phyloP scores from a whole-genome alignment of 2,113 vertebrate genomes.

The Tringa solitaria region DNA sequence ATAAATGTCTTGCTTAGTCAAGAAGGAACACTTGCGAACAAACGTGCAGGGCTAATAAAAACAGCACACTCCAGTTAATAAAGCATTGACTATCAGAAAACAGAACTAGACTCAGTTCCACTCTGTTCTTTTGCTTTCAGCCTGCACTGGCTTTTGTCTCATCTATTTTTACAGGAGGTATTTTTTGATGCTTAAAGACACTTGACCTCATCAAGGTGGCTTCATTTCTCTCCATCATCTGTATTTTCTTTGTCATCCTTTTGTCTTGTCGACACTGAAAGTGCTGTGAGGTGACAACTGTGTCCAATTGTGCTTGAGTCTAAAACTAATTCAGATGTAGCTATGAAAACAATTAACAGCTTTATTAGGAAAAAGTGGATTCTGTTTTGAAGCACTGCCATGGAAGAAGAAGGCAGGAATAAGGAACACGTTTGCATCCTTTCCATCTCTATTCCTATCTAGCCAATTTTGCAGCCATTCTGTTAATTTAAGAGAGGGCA shows the following conservation, averaged over 20 bases:
- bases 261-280: not conserved
- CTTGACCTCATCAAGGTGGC: not conserved
- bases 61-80: not conserved
- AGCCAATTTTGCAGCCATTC: not conserved
- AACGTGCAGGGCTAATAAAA: not conserved
- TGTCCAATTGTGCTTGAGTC: not conserved
- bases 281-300: not conserved
- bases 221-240: not conserved
- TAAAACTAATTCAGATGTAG: not conserved
- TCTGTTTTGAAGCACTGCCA: not conserved
- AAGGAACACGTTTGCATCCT: not conserved
- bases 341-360: not conserved
- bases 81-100: not conserved
- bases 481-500: not conserved
- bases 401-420: not conserved
- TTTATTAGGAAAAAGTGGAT: not conserved
- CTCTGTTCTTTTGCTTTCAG: not conserved
- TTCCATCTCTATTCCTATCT: not conserved
- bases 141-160: not conserved
- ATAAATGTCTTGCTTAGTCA: not conserved
- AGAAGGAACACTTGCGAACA: not conserved
- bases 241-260: not conserved
- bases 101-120: not conserved
- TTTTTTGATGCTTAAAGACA: not conserved
- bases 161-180: not conserved